phyloP scores from a whole-genome alignment of 2,113 vertebrate genomes.

The Rhea americana region DNA sequence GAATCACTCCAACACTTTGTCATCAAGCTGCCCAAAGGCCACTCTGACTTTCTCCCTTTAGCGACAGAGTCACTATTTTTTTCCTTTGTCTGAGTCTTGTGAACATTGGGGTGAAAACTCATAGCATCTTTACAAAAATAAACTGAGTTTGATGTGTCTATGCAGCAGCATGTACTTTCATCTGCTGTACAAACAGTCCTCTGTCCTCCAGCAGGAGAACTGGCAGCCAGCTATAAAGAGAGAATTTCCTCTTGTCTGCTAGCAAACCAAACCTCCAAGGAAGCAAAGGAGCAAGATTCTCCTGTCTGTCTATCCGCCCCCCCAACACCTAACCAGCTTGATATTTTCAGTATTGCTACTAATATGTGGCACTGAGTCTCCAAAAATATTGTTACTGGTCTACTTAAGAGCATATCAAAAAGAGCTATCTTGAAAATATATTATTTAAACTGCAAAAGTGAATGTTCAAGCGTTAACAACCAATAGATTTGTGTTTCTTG shows the following conservation, averaged over 20 bases:
- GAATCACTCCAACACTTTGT: not conserved
- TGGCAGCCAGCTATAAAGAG: not conserved
- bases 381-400: not conserved
- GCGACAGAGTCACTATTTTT: not conserved
- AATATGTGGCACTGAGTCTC: fast-evolving
- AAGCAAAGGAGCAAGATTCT: not conserved
- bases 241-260: not conserved
- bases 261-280: not conserved
- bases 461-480: not conserved
- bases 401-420: not conserved
- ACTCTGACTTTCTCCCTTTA: not conserved
- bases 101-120: not conserved
- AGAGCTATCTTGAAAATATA: not conserved
- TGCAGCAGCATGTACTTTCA: not conserved
- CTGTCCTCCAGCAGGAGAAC: not conserved
- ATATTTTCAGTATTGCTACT: not conserved
- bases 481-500: not conserved
- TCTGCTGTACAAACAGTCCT: not conserved
- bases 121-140: not conserved
- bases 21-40: not conserved
- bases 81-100: not conserved
- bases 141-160: not conserved
- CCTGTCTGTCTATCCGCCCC: not conserved
- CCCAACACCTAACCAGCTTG: not conserved
- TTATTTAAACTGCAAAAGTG: constrained; percentile 19